phyloP scores from a whole-genome alignment of 2,797 vertebrate species.

The Chrosomus eos region DNA sequence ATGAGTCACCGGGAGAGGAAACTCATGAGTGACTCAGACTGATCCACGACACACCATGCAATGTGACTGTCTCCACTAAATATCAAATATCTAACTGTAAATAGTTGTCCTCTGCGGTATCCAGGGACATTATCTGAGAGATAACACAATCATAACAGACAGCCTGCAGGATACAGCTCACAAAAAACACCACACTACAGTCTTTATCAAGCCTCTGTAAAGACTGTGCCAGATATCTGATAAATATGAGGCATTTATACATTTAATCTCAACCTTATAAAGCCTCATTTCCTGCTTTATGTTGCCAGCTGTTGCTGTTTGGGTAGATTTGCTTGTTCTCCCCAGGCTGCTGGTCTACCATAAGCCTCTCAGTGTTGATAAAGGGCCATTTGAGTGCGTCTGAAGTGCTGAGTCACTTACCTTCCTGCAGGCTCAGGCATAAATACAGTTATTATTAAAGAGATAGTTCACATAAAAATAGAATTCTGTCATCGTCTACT shows the following conservation, averaged over 20 bases:
- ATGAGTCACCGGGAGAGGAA: constrained; percentile 12
- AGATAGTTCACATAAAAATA: not conserved
- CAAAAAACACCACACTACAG: not conserved
- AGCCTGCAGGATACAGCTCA: not conserved
- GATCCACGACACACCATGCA: not conserved
- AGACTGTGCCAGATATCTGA: not conserved
- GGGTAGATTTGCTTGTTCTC: constrained; percentile 3
- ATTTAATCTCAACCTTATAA: not conserved
- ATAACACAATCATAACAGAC: not conserved
- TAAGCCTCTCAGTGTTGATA: constrained; percentile 28
- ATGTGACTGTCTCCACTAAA: constrained; percentile 10
- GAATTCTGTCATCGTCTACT: not conserved
- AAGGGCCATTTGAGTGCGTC: constrained; percentile 7
- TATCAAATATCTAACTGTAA: constrained; percentile 31
- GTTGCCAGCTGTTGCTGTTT: constrained; percentile 18
- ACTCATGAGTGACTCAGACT: constrained; percentile 2
- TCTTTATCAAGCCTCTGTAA: constrained; percentile 1
- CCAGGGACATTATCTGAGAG: not conserved
- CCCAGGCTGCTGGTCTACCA: not conserved
- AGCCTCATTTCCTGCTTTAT: not conserved
- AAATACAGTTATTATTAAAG: constrained; percentile 1
- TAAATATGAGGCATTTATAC: constrained; percentile 14
- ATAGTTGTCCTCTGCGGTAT: constrained; percentile 2
- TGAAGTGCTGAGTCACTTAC: constrained; percentile 42
- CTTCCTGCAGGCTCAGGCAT: not conserved